Evolutionary conservation across 1,140 invertebrate species (phyloP).

Genomic region (Rhyzopertha dominica): DNA sequence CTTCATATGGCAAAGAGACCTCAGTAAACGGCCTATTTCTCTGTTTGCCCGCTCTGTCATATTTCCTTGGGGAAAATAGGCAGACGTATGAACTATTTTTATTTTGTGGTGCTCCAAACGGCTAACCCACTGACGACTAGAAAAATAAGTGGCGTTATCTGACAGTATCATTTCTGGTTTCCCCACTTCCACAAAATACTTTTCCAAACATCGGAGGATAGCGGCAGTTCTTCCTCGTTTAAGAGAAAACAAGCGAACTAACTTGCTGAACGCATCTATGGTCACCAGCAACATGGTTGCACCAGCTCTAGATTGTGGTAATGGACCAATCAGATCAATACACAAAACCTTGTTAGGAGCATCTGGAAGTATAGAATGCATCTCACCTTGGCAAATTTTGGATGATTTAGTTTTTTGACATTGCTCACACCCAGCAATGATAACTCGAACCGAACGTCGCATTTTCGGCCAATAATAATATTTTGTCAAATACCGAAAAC

Average conservation of each 20-base stretch:
- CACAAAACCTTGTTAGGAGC: constrained; percentile 6
- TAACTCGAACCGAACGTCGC: not conserved
- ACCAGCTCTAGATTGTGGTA: not conserved
- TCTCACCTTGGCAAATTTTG: not conserved
- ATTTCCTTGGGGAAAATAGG: constrained; percentile 11
- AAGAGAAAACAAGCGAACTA: constrained; percentile 1
- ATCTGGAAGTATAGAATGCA: constrained; percentile 4
- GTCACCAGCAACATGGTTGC: constrained; percentile 6
- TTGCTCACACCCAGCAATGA: constrained; percentile 6
- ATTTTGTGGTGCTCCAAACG: not conserved
- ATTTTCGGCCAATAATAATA: constrained; percentile 11
- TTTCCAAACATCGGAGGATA: not conserved
- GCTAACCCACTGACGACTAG: not conserved
- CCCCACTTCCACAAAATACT: constrained; percentile 8
- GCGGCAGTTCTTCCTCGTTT: not conserved
- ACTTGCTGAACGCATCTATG: constrained; percentile 8
- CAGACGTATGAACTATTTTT: constrained; percentile 5
- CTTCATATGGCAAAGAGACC: constrained; percentile 6
- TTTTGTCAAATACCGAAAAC: not conserved
- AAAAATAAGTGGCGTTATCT: constrained; percentile 7
- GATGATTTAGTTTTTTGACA: constrained; percentile 11
- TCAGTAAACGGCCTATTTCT: constrained; percentile 5
- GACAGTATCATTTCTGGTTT: constrained; percentile 5
- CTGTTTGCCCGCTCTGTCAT: constrained; percentile 5
- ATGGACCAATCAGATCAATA: constrained; percentile 8